A percentile compares a stretch with the other conserved stretches of the same genome.
Evolutionary conservation across 2,888 invertebrate species (phyloP).

Genomic region (Bombyx huttoni): DNA sequence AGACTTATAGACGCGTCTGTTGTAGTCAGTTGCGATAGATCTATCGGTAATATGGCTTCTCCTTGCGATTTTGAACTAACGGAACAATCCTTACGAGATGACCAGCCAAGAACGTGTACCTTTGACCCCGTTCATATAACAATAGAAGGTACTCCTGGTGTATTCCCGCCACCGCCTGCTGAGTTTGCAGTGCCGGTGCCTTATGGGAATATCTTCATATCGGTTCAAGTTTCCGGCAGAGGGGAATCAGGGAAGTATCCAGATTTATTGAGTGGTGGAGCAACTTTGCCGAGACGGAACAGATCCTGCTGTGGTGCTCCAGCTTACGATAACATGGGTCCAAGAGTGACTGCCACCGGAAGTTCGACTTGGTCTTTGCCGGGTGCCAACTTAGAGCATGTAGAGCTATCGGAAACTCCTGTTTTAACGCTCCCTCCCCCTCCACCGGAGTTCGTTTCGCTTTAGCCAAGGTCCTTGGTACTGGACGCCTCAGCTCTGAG

Average conservation of each 20-base stretch:
- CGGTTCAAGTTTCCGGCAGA: constrained; percentile 80
- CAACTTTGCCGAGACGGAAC: constrained; percentile 63
- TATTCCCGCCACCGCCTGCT: constrained; percentile 66
- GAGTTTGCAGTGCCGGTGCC: constrained; percentile 69
- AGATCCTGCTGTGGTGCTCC: constrained; percentile 69
- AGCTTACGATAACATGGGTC: constrained; percentile 93
- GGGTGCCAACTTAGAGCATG: constrained; percentile 58
- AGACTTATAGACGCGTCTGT: constrained; percentile 85
- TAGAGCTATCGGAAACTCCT: constrained; percentile 51
- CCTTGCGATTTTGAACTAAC: constrained; percentile 67
- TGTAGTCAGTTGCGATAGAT: constrained; percentile 74
- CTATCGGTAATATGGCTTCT: constrained; percentile 76
- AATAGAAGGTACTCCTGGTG: constrained; percentile 69
- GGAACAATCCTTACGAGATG: constrained; percentile 51
- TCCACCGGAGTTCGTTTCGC: constrained; percentile 66
- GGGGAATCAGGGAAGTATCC: constrained; percentile 75
- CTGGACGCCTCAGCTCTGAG: constrained; percentile 57
- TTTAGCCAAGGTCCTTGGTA: constrained; percentile 66
- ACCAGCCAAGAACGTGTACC: constrained; percentile 53
- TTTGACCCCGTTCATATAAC: constrained; percentile 77
- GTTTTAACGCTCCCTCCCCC: constrained; percentile 69
- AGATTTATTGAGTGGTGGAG: constrained; percentile 75
- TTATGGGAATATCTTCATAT: constrained; percentile 86
- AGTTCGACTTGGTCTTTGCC: constrained; percentile 87
- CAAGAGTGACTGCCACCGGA: constrained; percentile 90